A percentile compares a stretch with the other conserved stretches of the same genome.
These are phyloP conservation scores for Myxocyprinus asiaticus DNA, from an alignment of 2,113 vertebrate species.

Conservation along the genomic window DNA sequence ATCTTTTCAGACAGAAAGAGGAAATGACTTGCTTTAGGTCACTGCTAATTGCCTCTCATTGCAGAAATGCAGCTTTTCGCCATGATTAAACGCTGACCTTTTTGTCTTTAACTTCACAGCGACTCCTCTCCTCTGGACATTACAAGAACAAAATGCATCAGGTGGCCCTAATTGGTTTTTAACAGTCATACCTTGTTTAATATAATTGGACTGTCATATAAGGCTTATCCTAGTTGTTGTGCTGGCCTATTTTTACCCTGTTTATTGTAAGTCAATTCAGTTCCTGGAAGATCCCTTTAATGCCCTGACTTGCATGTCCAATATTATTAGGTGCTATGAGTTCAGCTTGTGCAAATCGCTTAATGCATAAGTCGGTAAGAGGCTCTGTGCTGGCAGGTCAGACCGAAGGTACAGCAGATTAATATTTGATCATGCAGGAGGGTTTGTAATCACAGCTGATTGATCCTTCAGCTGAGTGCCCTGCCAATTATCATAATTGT, in stretches of 20 bases:
- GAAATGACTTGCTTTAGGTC: not conserved
- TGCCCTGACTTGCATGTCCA: slow-evolving; percentile 81
- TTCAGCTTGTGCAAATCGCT: slow-evolving; percentile 90
- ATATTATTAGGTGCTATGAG: slow-evolving; percentile 89
- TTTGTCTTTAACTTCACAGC: slow-evolving; percentile 32
- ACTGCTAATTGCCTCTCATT: not conserved
- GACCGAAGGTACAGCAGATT: slow-evolving; percentile 90
- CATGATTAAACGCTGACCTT: slow-evolving; percentile 1
- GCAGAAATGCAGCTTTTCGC: not conserved
- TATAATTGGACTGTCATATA: slow-evolving; percentile 65
- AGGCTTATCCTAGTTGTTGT: slow-evolving; percentile 67
- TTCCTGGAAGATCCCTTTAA: slow-evolving; percentile 80
- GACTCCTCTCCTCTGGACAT: slow-evolving; percentile 8
- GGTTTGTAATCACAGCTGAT: slow-evolving; percentile 94
- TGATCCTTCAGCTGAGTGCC: slow-evolving; percentile 88
- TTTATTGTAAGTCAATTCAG: slow-evolving; percentile 90
- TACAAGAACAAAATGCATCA: slow-evolving; percentile 57
- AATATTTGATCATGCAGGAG: slow-evolving; percentile 93
- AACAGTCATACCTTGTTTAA: slow-evolving; percentile 61
- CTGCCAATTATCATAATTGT: slow-evolving; percentile 99
- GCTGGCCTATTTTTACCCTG: slow-evolving; percentile 75
- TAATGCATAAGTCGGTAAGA: slow-evolving; percentile 95
- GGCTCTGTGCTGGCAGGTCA: slow-evolving; percentile 91
- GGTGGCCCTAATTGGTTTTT: slow-evolving; percentile 62
- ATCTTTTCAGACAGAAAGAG: not conserved